Base-by-base conservation (phyloP, 2,888 invertebrate species). In the Dolomedes plantarius region DNA sequence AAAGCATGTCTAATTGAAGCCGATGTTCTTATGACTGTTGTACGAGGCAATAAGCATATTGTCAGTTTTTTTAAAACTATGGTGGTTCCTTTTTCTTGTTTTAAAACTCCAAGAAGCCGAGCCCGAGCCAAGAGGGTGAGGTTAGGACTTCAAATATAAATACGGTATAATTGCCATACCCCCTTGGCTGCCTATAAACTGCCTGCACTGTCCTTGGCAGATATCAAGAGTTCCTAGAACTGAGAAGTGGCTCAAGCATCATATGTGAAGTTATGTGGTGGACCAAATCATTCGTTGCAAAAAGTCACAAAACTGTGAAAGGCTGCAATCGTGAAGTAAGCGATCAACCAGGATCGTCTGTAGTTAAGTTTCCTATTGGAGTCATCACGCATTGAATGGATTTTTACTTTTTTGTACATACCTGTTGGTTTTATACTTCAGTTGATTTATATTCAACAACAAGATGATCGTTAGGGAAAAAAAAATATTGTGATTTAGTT, bases 191-290 rank as follows among this genome's bases (percentile, higher is more conserved):
- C 83, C 83, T 86, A 77, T 41, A 62, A 75, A 80, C 86, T 86
- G 86, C 86, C 80, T 79, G 74, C 67, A 73, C 65, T 86, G 79
- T 86, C 86, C 71, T 72, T 74, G 80, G 86, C 80, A 86, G 79
- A 76, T 76, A 75, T 76, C 86, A 79, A 86, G 86, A 86, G 86
- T 86, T 86, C 86, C 86, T 86, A 86, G 76, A 46, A 74, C 74
- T 80, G 78, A 85, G 68, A 77, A 85, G 86, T 76, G 80, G 86
- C 86, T 86, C 86, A 86, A 86, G 56, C 56, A 75, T 62, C 41
- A 68, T 56, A 56, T 67, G 46, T 41, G 73, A 68, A 71, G 64
- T 27, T 64, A 72, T 74, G 86, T 67, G 80, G 80, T 80, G 86
- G 86, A 86, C 86, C 86, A 86, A 86, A 69, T 41, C 74, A 67